Base-by-base conservation (phyloP, 2,797 vertebrate genomes). In the Pipistrellus nathusii region DNA sequence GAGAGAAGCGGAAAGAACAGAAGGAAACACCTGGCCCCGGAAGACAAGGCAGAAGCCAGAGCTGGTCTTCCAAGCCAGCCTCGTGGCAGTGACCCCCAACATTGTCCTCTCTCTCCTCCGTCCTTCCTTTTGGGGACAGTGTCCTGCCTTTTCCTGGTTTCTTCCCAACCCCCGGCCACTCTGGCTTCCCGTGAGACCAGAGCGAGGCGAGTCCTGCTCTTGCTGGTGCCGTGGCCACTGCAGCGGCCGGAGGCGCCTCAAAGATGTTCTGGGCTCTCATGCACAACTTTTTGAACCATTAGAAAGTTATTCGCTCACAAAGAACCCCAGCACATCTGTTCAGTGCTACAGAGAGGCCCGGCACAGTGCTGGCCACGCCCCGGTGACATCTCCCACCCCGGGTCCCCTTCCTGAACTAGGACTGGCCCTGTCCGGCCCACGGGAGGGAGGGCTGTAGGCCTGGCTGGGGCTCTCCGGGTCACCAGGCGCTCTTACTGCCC, bases 191-290 rank as follows among this genome's bases (percentile, higher is more conserved):
- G 27, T 13, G 18, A 35, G 71, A 25, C 32, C 3, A 18, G 38
- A n/a, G 25, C 0, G 7, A 51, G 21, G 12, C 2, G 1, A 0
- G 44, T 14, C 5, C 20, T 30, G 32, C 11, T 69, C 27, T 11
- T 0, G 9, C 41, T 41, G 83, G 6, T 59, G 12, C 46, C 0
- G 0, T 0, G 76, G 12, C 27, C 51, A 1, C 23, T 4, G 14
- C 2, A 51, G 59, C 15, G 44, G 8, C 17, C 1, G 0, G 18
- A 30, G n/a, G 48, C 0, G 0, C 4, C 75, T 38, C 0, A 1
- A 8, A 8, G 25, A 14, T 2, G 1, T 66, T 13, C 25, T 27
- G 35, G 75, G 5, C 59, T 77, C 12, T 46, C 77, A 20, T 2
- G 23, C 32, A 18, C 25, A 35, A 23, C 6, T 14, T 59, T 88